Conservation (phyloP, 1,140 invertebrate species). For the Venustaconcha ellipsiformis region DNA sequence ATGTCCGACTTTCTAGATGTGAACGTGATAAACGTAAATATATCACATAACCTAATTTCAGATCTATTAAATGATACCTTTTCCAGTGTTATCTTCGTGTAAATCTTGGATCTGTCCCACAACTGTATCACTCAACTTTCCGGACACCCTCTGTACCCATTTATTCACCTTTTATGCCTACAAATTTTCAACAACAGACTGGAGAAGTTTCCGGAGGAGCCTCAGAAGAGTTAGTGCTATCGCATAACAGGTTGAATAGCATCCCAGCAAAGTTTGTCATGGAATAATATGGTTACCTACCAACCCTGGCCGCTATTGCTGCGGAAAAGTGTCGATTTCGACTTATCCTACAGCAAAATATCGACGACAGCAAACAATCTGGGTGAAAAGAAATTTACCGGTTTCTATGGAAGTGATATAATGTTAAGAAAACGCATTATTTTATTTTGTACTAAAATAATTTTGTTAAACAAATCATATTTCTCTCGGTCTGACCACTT, state of each 20-base stretch:
- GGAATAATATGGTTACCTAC: conserved; percentile 13
- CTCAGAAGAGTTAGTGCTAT: conserved; percentile 9
- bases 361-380: neutral
- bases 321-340: neutral
- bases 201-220: neutral
- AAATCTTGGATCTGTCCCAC: no score
- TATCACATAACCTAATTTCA: no score
- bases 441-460: conserved; percentile 12
- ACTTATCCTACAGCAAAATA: conserved; percentile 23
- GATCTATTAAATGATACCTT: no score
- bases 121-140: no score
- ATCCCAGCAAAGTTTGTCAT: conserved; percentile 3
- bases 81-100: no score
- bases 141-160: no score
- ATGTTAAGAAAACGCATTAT: neutral
- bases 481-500: no score
- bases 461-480: no score
- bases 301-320: conserved; percentile 21
- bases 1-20: no score
- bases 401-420: conserved; percentile 2
- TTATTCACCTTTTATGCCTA: neutral
- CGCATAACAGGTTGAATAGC: conserved; percentile 12
- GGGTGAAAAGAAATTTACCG: conserved; percentile 9
- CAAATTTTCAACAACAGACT: conserved; percentile 12
- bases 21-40: no score